Percentiles rank a stretch among this genome's conserved stretches.
Conservation (phyloP, 1,140 invertebrate species). For the Drosophila repleta region DNA sequence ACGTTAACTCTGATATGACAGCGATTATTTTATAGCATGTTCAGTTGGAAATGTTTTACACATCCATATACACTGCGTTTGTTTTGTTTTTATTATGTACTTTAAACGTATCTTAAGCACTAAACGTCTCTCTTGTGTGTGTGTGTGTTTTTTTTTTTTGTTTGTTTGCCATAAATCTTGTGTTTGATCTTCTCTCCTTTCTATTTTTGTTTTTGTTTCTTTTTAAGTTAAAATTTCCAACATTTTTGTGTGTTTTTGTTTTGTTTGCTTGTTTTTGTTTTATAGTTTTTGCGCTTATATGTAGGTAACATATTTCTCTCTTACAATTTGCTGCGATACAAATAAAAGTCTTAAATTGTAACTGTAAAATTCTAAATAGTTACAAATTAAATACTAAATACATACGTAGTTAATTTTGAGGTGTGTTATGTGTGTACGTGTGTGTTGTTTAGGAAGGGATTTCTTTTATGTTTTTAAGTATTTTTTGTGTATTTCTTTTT, state of each 20-base stretch:
- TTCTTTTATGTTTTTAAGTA: slow-evolving; percentile 28
- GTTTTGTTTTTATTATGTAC: slow-evolving; percentile 68
- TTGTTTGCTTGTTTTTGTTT: slow-evolving; percentile 49
- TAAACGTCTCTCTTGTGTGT: slow-evolving; percentile 63
- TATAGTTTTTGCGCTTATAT: slow-evolving; percentile 77
- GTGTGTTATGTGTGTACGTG: slow-evolving; percentile 58
- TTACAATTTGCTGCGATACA: slow-evolving; percentile 79
- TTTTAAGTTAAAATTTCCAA: slow-evolving; percentile 74
- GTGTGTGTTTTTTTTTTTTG: slow-evolving; percentile 29
- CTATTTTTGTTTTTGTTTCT: slow-evolving; percentile 46
- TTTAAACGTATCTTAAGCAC: slow-evolving; percentile 65
- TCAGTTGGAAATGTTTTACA: slow-evolving; percentile 13
- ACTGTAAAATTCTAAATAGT: slow-evolving; percentile 79
- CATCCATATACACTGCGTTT: slow-evolving; percentile 39
- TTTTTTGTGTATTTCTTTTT: slow-evolving; percentile 19
- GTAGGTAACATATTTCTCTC: slow-evolving; percentile 79
- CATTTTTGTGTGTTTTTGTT: slow-evolving; percentile 58
- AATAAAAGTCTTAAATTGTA: slow-evolving; percentile 81
- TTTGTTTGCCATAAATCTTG: slow-evolving; percentile 64
- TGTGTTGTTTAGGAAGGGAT: slow-evolving; percentile 18
- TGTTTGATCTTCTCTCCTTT: slow-evolving; percentile 31
- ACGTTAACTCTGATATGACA: neutral
- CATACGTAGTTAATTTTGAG: slow-evolving; percentile 76
- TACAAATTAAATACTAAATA: slow-evolving; percentile 79
- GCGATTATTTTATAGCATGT: neutral